phyloP scores from a whole-genome alignment of 2,113 vertebrate genomes.

The Lagopus muta region DNA sequence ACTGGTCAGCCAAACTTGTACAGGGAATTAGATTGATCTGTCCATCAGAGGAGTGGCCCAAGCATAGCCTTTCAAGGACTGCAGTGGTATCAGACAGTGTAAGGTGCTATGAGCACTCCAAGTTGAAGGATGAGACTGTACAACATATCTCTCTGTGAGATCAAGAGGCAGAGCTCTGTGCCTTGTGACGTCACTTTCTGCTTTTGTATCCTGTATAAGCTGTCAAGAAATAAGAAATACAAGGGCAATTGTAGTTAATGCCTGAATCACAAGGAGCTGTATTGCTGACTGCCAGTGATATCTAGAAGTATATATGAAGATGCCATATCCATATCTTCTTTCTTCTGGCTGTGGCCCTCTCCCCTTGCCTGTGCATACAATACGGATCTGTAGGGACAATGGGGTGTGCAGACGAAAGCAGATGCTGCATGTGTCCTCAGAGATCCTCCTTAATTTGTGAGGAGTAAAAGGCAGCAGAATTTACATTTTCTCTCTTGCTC shows the following conservation, averaged over 20 bases:
- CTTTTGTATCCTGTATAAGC: background rate
- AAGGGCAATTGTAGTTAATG: background rate
- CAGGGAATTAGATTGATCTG: background rate
- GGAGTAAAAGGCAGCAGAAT: background rate
- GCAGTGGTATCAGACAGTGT: background rate
- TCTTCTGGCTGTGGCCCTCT: background rate
- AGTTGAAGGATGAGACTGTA: background rate
- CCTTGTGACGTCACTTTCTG: background rate
- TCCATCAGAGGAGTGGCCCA: background rate
- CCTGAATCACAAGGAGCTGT: background rate
- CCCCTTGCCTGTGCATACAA: background rate
- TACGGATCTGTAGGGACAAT: background rate
- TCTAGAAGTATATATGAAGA: background rate
- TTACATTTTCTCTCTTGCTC: background rate
- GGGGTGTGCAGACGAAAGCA: background rate
- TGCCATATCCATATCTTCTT: background rate
- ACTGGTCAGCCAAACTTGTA: background rate
- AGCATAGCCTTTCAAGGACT: background rate
- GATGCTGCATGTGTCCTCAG: background rate
- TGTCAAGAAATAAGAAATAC: background rate
- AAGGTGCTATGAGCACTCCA: rapidly evolving
- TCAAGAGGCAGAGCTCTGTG: background rate
- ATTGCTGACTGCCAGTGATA: background rate
- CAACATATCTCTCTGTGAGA: background rate
- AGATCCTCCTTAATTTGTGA: background rate